Base-by-base conservation (phyloP, 2,888 invertebrate genomes). In the Cryptops parisi region DNA sequence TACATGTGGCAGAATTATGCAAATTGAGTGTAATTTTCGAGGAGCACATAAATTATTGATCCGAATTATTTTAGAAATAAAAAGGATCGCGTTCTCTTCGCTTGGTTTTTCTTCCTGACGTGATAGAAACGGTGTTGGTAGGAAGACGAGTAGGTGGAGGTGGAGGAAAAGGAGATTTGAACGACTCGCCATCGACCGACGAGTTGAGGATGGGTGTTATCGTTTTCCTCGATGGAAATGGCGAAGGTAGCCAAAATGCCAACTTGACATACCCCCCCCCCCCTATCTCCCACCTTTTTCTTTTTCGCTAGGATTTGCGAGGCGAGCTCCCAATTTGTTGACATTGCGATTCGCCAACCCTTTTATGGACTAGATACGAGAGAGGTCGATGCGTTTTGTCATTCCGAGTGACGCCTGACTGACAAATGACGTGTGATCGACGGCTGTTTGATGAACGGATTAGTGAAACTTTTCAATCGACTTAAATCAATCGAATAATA, bases 1-100 rank as follows among this genome's bases (percentile, higher is more conserved):
- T 56, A 52, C 54, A 54, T 56, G 56, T 56, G 56, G 41, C 55
- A 44, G 45, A 56, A 56, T 56, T 56, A 56, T 56, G 56, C 56
- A 56, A 56, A 56, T 56, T 56, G 45, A 38, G 56, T 54, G 54
- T 51, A 56, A 56, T 54, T 55, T 56, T 25, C 41, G 41, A 50
- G 43, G 43, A 41, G 50, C 45, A 50, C 54, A 56, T 56, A 56
- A 56, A 56, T 56, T 56, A 56, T 56, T 52, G 52, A 52, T 52
- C 52, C 45, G 45, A 52, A 52, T 52, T 52, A 52, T 52, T 52
- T 26, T 26, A 45, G 52, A 52, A 52, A 45, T 52, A 45, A 52
- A 52, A 52, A 52, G 45, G 52, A 50, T 50, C 43, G 50, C n/a
- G n/a, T n/a, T n/a, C n/a, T n/a, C n/a, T n/a, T n/a, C n/a, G n/a